Evolutionary conservation across 2,113 vertebrate species (phyloP).

Genomic region (Corapipo altera): DNA sequence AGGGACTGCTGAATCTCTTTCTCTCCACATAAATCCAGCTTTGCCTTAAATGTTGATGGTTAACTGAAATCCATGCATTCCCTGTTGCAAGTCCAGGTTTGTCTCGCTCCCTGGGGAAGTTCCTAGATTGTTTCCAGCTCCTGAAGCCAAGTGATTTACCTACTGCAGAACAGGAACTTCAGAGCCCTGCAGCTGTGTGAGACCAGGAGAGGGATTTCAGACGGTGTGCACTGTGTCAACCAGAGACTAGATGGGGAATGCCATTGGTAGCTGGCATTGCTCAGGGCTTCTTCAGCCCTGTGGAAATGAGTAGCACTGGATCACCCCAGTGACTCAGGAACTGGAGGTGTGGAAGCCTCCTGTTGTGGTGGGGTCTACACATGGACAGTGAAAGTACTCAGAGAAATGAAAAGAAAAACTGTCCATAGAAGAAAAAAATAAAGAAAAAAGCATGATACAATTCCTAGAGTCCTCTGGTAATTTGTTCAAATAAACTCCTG

Average conservation of each 20-base stretch:
- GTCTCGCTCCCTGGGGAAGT: conserved; percentile 10
- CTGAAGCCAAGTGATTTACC: not conserved
- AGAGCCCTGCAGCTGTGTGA: not conserved
- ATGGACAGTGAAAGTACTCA: not conserved
- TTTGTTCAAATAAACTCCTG: not conserved
- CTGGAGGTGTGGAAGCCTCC: not conserved
- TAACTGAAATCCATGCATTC: not conserved
- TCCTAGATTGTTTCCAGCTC: conserved; percentile 23
- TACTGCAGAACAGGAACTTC: not conserved
- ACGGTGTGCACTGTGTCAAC: not conserved
- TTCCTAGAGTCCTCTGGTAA: not conserved
- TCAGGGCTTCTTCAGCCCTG: not conserved
- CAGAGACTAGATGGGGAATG: not conserved
- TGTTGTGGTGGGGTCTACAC: not conserved
- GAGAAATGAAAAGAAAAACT: not conserved
- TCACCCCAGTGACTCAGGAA: not conserved
- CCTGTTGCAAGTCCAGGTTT: not conserved
- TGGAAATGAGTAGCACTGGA: not conserved
- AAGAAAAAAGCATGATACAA: not conserved
- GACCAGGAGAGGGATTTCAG: not conserved
- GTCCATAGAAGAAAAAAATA: not conserved
- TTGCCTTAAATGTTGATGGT: not conserved
- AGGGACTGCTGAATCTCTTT: conserved; percentile 14
- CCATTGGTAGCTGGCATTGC: not conserved
- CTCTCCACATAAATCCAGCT: conserved; percentile 4